Percentiles rank a stretch among this genome's conserved stretches.
These are phyloP conservation scores for Caenorhabditis doughertyi DNA, from an alignment of 2,888 invertebrate species.

Conservation along the genomic window DNA sequence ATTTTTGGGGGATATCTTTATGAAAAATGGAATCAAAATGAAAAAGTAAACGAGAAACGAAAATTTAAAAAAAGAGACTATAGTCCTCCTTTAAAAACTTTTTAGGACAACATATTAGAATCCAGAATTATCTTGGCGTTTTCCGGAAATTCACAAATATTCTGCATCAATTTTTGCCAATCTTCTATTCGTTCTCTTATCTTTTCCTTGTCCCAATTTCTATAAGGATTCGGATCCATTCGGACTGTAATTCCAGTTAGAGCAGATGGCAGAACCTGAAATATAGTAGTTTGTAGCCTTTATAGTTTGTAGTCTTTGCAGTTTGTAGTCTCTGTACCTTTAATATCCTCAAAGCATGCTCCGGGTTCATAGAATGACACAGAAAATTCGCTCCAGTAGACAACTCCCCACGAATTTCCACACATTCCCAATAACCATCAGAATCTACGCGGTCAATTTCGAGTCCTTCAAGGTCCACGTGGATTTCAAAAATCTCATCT, in stretches of 20 bases:
- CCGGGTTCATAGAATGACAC: slow-evolving; percentile 43
- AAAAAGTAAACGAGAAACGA: too few relatives aligned
- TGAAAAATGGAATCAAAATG: too few relatives aligned
- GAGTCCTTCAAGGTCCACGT: slow-evolving; percentile 1
- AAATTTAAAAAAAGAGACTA: too few relatives aligned
- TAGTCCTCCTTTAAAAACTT: not conserved
- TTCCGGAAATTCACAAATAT: slow-evolving; percentile 53
- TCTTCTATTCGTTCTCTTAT: slow-evolving; percentile 36
- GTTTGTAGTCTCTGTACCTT: slow-evolving; percentile 23
- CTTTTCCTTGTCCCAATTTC: slow-evolving; percentile 35
- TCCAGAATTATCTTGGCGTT: slow-evolving; percentile 44
- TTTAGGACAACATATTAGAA: slow-evolving; percentile 44
- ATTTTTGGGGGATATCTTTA: too few relatives aligned
- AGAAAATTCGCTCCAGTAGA: slow-evolving; percentile 34
- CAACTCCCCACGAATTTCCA: slow-evolving; percentile 32
- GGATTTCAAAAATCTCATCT: slow-evolving; percentile 32
- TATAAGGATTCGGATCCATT: slow-evolving; percentile 48
- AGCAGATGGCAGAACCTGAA: slow-evolving; percentile 48
- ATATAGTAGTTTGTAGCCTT: not conserved
- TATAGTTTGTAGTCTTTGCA: too few relatives aligned
- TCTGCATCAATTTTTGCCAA: slow-evolving; percentile 20
- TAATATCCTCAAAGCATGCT: slow-evolving; percentile 40
- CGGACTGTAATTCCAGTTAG: slow-evolving; percentile 42
- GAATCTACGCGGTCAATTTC: slow-evolving; percentile 12
- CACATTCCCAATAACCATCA: slow-evolving; percentile 61